These are phyloP conservation scores for Drosophila kepulauana DNA, from an alignment of 1,140 invertebrate genomes.

Conservation along the genomic window DNA sequence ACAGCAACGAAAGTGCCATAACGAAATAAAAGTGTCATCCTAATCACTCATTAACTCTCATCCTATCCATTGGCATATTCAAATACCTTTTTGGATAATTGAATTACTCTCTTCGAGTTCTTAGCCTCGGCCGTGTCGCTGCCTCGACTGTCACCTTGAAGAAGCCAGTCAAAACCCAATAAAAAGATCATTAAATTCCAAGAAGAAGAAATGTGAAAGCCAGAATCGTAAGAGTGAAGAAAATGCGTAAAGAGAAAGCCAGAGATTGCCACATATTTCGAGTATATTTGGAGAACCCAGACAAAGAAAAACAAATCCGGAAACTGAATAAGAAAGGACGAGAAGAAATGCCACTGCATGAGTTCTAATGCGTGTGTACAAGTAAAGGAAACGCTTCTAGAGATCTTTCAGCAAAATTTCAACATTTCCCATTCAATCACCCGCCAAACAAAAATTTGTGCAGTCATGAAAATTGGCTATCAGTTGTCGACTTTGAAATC, in stretches of 20 bases:
- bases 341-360: slow-evolving; percentile 47
- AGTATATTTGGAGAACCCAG: neutral
- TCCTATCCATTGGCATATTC: no score
- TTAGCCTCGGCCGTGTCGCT: slow-evolving; percentile 28
- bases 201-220: neutral
- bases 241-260: no score
- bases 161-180: neutral
- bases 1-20: neutral
- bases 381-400: neutral
- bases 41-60: slow-evolving; percentile 5
- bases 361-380: slow-evolving; percentile 3
- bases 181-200: neutral
- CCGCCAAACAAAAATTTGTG: slow-evolving; percentile 5
- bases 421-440: neutral
- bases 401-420: neutral
- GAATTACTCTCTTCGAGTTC: neutral
- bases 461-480: neutral
- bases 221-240: neutral
- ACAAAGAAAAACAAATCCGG: no score
- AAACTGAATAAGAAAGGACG: no score
- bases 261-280: neutral
- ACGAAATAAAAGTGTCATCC: slow-evolving; percentile 30
- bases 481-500: slow-evolving; percentile 34
- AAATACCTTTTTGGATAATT: no score
- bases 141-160: slow-evolving; percentile 23